Evolutionary conservation across 2,797 vertebrate genomes (phyloP), one percentile per base, ranked within the genome.

Genomic region (Ispidina lecontei): DNA sequence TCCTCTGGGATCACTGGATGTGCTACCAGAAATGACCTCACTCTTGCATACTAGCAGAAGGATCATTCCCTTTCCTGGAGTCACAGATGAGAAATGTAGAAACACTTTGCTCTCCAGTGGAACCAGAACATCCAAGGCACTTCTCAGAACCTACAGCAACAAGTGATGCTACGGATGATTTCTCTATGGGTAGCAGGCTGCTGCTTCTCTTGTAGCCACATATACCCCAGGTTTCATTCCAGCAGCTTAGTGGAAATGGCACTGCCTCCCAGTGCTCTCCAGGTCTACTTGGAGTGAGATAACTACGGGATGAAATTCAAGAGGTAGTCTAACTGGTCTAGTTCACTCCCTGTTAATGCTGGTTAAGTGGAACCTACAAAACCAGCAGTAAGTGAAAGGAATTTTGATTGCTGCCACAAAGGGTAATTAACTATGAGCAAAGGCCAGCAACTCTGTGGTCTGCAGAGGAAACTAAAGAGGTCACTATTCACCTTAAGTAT

Each of bases 61-160:
- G 19, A 51, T 52, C 51, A 19, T 64, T 84, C 25, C 65, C 15
- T 87, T 93, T 46, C 84, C 14, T 39, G 46, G 39, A 89, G 77
- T 35, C 51, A 55, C 0, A 1, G 79, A 39, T 49, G 29, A 82
- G 84, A 89, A 87, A 82, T 2, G 5, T 47, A 90, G 84, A 77
- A 87, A 68, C 39, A 62, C 5, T 55, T 91, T 91, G 87, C 87
- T 94, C 89, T 92, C 92, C 94, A 89, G 84, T 54, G 82, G 89
- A 94, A 47, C 65, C 65, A 62, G 37, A 70, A 79, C 29, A 68
- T 26, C 21, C 69, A 23, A 62, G 41, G 12, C 65, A 71, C 54
- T 84, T 78, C 33, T 70, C 19, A 56, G 77, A 91, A 69, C 43
- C 60, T 41, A 19, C 54, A 58, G 71, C 76, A 69, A 9, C 7